These are phyloP conservation scores for Chaenogobius annularis DNA, from an alignment of 2,113 vertebrate genomes.

Conservation along the genomic window DNA sequence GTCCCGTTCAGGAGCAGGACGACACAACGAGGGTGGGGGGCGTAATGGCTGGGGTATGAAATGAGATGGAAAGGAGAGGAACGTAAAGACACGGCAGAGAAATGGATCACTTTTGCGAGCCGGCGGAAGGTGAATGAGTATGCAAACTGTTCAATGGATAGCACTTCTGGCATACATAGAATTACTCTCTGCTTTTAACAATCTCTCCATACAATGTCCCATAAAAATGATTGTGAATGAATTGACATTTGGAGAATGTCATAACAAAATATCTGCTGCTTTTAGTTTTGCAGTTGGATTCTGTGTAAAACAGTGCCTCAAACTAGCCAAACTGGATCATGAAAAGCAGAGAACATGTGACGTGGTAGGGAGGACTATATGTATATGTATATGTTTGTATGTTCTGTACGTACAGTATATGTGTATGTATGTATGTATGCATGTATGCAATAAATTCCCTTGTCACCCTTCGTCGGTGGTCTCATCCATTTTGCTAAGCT, in stretches of 20 bases:
- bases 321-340: not conserved
- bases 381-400: not conserved
- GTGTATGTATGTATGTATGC: no score
- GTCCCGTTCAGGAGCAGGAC: conserved; percentile 60
- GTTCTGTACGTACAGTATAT: not conserved
- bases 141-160: conserved; percentile 25
- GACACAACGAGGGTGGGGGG: conserved; percentile 52
- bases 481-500: no score
- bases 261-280: not conserved
- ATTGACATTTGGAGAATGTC: conserved; percentile 1
- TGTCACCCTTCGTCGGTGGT: no score
- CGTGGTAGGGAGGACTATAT: not conserved
- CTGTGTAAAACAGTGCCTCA: not conserved
- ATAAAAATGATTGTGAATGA: not conserved
- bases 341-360: not conserved
- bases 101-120: conserved; percentile 56
- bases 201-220: conserved; percentile 4
- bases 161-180: conserved; percentile 14
- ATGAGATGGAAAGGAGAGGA: conserved; percentile 65
- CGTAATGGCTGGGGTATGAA: conserved; percentile 70
- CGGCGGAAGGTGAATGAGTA: conserved; percentile 30
- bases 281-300: not conserved
- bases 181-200: conserved; percentile 34
- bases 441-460: no score
- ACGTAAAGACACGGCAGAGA: conserved; percentile 52